Evolutionary conservation across 2,888 invertebrate genomes (phyloP), one percentile per base, ranked within the genome.

Genomic region (Latrodectus hesperus): DNA sequence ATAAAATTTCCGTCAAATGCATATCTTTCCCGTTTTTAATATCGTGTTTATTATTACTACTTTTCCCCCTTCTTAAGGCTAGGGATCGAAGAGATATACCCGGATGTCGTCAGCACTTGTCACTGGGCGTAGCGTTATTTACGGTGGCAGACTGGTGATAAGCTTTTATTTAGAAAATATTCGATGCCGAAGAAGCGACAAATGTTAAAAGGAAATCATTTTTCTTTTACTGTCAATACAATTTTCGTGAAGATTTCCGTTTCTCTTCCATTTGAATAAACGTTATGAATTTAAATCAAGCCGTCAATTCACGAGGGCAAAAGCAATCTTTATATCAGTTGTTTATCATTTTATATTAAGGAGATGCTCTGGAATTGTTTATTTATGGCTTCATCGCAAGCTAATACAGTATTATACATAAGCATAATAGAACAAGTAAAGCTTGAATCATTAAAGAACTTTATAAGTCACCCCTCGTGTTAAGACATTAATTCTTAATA

Each of bases 1-100:
- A 87, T 81, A 77, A 81, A 87, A 87, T 72, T 81, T 87, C 81
- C 86, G 86, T 87, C 86, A 87, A 75, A 76, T 38, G 74, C 79
- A 79, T 73, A 74, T 76, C 75, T 53, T 16, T 22, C 51, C 52
- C 64, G 22, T 77, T 87, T 87, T 87, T 87, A 87, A 87, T 87
- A 87, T 87, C 81, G 72, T 87, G 86, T 87, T 87, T 87, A 81
- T 87, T 87, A 60, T 60, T 60, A 38, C n/a, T 12, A 60, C 60
- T 60, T 60, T 60, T 16, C n/a, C 12, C 60, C 60, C 38, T 3
- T 38, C 38, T 86, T 80, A 17, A 53, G 77, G 17, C 38, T 49
- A 71, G 67, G 26, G 78, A 65, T 60, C 52, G 12, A 72, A n/a
- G 22, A 68, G 70, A 75, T 55, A 74, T 74, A 26, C 68, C 67